phyloP scores from a whole-genome alignment of 2,113 vertebrate genomes.

The Cisticola juncidis region DNA sequence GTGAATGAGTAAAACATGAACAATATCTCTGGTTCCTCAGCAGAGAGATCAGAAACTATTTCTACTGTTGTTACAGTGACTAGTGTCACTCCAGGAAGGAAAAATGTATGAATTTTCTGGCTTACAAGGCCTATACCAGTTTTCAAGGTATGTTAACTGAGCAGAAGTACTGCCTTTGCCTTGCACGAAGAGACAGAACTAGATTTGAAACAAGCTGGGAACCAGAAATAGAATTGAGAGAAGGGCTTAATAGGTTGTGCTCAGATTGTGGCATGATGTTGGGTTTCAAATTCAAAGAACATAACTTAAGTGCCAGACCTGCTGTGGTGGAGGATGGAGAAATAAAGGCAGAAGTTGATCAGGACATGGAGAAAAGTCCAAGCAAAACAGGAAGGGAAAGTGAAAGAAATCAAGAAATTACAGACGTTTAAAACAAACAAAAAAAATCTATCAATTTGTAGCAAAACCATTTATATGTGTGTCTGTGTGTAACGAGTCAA shows the following conservation, averaged over 20 bases:
- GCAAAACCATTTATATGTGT: neutral
- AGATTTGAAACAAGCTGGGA: neutral
- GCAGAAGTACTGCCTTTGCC: neutral
- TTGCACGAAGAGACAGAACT: neutral
- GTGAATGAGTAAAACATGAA: neutral
- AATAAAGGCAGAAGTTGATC: neutral
- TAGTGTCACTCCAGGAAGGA: neutral
- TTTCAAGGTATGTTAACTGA: neutral
- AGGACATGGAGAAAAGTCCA: neutral
- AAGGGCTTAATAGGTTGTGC: neutral
- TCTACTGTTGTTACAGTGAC: neutral
- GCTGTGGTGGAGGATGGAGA: neutral
- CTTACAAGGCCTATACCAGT: neutral
- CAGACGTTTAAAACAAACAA: neutral
- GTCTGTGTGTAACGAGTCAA: constrained; percentile 21
- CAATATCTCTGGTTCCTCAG: neutral
- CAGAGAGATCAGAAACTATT: neutral
- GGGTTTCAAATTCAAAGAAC: neutral
- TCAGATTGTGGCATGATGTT: neutral
- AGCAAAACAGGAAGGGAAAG: neutral
- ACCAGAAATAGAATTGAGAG: neutral
- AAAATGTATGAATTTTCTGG: neutral
- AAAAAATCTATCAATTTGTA: neutral
- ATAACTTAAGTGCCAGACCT: neutral
- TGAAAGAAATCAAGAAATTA: neutral